Evolutionary conservation across 2,113 vertebrate species (phyloP).

Genomic region (Solea solea): DNA sequence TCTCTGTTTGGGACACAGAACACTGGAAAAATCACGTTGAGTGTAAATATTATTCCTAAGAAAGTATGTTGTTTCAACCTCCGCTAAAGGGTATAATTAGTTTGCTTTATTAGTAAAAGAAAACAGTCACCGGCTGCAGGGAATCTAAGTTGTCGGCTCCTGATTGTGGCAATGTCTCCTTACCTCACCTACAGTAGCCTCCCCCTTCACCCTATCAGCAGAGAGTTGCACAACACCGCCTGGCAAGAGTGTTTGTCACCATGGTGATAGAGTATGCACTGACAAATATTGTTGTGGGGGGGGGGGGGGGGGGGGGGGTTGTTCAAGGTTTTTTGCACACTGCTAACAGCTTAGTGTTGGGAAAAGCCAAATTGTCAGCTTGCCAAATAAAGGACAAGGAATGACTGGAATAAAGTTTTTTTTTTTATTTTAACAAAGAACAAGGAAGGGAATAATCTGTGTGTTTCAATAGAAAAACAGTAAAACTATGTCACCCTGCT

Average conservation of each 20-base stretch:
- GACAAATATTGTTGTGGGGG: slow-evolving; percentile 65
- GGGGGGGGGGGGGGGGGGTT: slow-evolving; percentile 17
- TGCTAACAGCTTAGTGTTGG: slow-evolving; percentile 25
- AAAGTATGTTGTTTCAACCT: neutral
- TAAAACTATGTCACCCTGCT: slow-evolving; percentile 48
- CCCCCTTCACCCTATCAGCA: slow-evolving; percentile 31
- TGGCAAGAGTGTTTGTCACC: slow-evolving; percentile 65
- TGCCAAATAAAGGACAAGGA: slow-evolving; percentile 49
- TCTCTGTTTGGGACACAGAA: neutral
- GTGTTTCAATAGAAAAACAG: slow-evolving; percentile 19
- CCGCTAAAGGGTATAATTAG: no score
- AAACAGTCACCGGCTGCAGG: slow-evolving; percentile 12
- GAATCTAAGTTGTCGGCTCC: slow-evolving; percentile 49
- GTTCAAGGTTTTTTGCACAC: slow-evolving; percentile 39
- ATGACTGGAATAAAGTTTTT: slow-evolving; percentile 24
- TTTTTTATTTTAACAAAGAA: slow-evolving; percentile 6
- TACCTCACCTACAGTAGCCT: slow-evolving; percentile 45
- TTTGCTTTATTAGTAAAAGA: neutral
- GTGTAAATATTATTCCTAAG: neutral
- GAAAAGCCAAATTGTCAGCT: slow-evolving; percentile 47
- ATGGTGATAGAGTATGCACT: slow-evolving; percentile 67
- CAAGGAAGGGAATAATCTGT: slow-evolving; percentile 8
- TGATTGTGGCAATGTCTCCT: slow-evolving; percentile 35
- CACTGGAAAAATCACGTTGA: neutral
- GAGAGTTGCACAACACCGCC: slow-evolving; percentile 62